Conservation (phyloP, 2,113 vertebrate genomes). For the Prunella fulvescens region DNA sequence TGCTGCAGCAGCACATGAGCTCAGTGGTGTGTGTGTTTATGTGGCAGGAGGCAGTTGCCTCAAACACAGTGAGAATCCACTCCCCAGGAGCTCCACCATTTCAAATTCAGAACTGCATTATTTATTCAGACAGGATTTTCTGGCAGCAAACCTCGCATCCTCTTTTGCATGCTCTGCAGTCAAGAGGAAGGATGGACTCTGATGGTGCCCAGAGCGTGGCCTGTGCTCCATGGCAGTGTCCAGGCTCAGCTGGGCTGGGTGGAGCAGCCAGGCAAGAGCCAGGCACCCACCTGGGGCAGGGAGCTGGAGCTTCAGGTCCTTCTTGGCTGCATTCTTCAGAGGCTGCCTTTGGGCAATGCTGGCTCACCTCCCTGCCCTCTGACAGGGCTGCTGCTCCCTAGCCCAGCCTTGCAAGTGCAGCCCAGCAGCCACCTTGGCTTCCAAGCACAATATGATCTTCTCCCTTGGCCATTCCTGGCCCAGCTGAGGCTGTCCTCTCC, state of each 20-base stretch:
- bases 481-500: not conserved
- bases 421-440: not conserved
- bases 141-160: not conserved
- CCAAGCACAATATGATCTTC: not conserved
- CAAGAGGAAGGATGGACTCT: not conserved
- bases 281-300: not conserved
- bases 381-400: not conserved
- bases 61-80: not conserved
- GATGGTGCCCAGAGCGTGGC: not conserved
- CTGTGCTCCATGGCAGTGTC: rapidly evolving
- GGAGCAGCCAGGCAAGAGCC: not conserved
- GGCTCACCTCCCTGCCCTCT: not conserved
- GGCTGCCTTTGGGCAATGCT: not conserved
- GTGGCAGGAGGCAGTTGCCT: not conserved
- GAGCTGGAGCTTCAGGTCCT: not conserved
- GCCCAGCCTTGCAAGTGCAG: no score
- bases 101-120: not conserved
- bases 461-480: not conserved
- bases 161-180: not conserved
- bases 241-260: not conserved
- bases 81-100: not conserved
- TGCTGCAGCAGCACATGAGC: not conserved
- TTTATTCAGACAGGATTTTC: conserved; percentile 1
- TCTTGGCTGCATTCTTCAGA: not conserved
- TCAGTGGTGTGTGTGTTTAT: not conserved